Percentiles rank a stretch among this genome's conserved stretches.
phyloP scores from a whole-genome alignment of 2,113 vertebrate genomes.

The Erythrolamprus reginae region DNA sequence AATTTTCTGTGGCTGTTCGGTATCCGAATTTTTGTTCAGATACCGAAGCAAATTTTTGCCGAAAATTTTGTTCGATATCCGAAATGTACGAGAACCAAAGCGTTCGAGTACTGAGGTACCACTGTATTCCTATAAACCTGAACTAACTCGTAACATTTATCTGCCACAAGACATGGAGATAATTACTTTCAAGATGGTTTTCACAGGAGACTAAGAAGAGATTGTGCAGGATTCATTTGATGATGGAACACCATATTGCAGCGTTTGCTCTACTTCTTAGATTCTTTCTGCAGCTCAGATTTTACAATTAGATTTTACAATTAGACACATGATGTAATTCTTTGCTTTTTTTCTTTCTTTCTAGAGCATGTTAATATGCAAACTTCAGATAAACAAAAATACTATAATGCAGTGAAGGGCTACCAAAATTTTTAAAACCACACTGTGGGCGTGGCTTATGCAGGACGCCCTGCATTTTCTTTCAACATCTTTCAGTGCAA shows the following conservation, averaged over 20 bases:
- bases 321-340: too few relatives aligned
- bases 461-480: too few relatives aligned
- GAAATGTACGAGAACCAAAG: too few relatives aligned
- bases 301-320: not conserved
- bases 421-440: too few relatives aligned
- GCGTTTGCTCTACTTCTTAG: not conserved
- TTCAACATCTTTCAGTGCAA: too few relatives aligned
- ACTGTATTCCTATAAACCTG: not conserved
- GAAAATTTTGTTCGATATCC: too few relatives aligned
- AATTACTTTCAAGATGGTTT: not conserved
- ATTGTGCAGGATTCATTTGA: not conserved
- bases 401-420: too few relatives aligned
- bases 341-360: not conserved
- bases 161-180: not conserved
- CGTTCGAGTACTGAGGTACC: too few relatives aligned
- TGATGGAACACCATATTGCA: not conserved
- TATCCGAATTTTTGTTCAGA: too few relatives aligned
- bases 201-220: not conserved
- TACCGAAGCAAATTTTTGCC: too few relatives aligned
- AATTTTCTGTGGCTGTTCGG: too few relatives aligned
- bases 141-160: not conserved
- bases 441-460: too few relatives aligned
- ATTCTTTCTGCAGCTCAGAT: not conserved
- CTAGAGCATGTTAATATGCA: not conserved
- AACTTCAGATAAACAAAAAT: not conserved